Base-by-base conservation (phyloP, 1,140 invertebrate genomes). In the Heliconius hermathena region DNA sequence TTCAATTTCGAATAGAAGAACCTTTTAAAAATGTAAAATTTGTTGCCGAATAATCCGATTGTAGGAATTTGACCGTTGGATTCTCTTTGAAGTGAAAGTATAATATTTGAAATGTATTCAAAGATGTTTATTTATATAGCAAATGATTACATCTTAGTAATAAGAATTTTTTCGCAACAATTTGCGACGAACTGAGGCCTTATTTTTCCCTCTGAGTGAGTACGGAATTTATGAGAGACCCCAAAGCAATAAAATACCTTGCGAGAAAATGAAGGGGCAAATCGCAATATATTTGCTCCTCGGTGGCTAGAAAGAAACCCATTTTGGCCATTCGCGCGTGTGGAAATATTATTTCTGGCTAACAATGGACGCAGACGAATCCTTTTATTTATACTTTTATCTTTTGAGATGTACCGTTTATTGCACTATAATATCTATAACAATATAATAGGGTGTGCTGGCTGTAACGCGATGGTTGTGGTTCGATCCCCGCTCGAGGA, bases 181-280 rank as follows among this genome's bases (percentile, higher is more conserved):
- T 91, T 92, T 89, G 83, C 87, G 83, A 83, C 74, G 83, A 87
- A 85, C 83, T 80, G 82, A 83, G 87, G 89, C 88, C 87, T 92
- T 93, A 93, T 94, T 92, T 93, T 93, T 93, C 90, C 91, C 88
- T 87, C 87, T 90, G 92, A 93, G 88, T 92, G 91, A 92, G 90
- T 90, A 89, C 86, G 85, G 87, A 94, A 94, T 93, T 94, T 93
- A 94, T 92, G 91, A 87, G 89, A 87, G 89, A 87, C 88, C 90
- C 90, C 90, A 90, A 91, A 89, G 91, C 90, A 94, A 93, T 94
- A 94, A 94, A 94, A 94, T 92, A 94, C 93, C 93, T 94, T 90
- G 89, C 84, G 90, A 90, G 93, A 94, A 93, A 93, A 93, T 93
- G 91, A 93, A 93, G 89, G 91, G 90, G 91, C 88, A 93, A 94